These are phyloP conservation scores for Melanchra persicariae DNA, from an alignment of 2,888 invertebrate genomes.

Conservation along the genomic window DNA sequence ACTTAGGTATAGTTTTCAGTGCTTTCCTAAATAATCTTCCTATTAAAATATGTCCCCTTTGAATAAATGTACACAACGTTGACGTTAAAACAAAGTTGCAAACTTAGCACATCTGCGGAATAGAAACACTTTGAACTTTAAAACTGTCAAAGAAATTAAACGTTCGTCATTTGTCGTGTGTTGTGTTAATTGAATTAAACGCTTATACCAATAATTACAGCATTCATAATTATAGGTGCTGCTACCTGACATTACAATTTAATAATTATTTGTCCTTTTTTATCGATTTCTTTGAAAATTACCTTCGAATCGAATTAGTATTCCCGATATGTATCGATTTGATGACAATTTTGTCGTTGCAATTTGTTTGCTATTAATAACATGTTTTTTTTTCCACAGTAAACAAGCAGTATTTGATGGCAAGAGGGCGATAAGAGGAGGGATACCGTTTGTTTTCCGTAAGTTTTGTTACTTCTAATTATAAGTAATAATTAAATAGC, in stretches of 20 bases:
- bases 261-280: constrained; percentile 33
- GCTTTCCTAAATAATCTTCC: no score
- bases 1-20: no score
- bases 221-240: constrained; percentile 37
- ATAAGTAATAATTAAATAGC: neutral
- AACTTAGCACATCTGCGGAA: constrained; percentile 42
- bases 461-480: constrained; percentile 88
- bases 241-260: constrained; percentile 37
- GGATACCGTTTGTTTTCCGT: constrained; percentile 99
- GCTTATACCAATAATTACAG: constrained; percentile 47
- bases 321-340: constrained; percentile 50
- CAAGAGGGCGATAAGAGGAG: constrained; percentile 98
- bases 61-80: no score
- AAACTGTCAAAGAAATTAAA: constrained; percentile 48
- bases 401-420: constrained; percentile 99
- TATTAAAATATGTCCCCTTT: no score
- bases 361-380: constrained; percentile 64
- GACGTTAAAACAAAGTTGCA: constrained; percentile 1
- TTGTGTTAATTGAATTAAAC: constrained; percentile 58
- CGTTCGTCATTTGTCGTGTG: constrained; percentile 49
- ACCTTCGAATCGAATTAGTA: constrained; percentile 41
- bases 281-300: constrained; percentile 32
- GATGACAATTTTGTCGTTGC: constrained; percentile 46
- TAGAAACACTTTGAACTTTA: constrained; percentile 53
- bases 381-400: constrained; percentile 87